Conservation (phyloP, 2,797 vertebrate genomes). For the Cichlasoma orientale region DNA sequence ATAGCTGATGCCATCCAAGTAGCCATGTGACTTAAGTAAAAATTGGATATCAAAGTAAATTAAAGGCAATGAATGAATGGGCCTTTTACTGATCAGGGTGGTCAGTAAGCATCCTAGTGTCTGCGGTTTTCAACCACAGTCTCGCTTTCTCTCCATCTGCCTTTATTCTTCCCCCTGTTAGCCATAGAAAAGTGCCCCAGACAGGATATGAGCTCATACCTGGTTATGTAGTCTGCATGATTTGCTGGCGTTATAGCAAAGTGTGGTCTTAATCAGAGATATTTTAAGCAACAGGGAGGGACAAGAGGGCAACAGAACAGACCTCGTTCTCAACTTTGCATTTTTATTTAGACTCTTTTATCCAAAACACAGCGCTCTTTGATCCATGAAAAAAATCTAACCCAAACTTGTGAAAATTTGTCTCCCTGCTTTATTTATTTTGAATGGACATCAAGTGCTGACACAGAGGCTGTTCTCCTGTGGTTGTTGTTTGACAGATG, state of each 20-base stretch:
- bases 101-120: conserved; percentile 44
- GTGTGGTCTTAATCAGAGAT: conserved; percentile 60
- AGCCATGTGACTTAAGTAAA: conserved; percentile 32
- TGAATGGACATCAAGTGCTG: conserved; percentile 59
- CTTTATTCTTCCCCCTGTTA: conserved; percentile 28
- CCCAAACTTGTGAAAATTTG: conserved; percentile 43
- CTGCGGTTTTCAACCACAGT: conserved; percentile 57
- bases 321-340: conserved; percentile 40
- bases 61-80: conserved; percentile 42
- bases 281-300: conserved; percentile 49
- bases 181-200: conserved; percentile 63
- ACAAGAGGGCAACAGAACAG: conserved; percentile 40
- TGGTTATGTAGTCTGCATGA: conserved; percentile 57
- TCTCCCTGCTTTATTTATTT: conserved; percentile 65
- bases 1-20: conserved; percentile 22
- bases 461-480: conserved; percentile 50
- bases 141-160: conserved; percentile 42
- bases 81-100: conserved; percentile 42
- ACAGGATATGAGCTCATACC: conserved; percentile 83
- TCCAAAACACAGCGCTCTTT: conserved; percentile 46
- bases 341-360: conserved; percentile 33
- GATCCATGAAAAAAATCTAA: conserved; percentile 36
- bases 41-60: conserved; percentile 47
- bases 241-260: conserved; percentile 52
- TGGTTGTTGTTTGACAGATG: conserved; percentile 56